Percentiles rank a stretch among this genome's conserved stretches.
These are phyloP conservation scores for Merluccius polli DNA, from an alignment of 2,797 vertebrate species.

Conservation along the genomic window DNA sequence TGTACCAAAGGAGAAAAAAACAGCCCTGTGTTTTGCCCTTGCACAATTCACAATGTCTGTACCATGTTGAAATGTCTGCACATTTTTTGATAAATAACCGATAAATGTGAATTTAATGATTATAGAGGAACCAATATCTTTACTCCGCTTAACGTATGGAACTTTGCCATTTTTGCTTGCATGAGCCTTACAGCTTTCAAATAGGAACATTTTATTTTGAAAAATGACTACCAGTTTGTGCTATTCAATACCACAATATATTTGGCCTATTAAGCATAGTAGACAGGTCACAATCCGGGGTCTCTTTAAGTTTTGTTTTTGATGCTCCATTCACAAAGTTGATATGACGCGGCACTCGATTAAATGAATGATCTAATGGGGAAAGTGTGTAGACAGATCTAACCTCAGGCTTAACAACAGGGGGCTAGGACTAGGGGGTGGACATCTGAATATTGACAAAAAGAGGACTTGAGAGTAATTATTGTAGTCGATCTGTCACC, in stretches of 20 bases:
- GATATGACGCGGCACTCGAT: neutral
- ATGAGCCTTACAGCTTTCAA: neutral
- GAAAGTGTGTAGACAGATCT: conserved; percentile 4
- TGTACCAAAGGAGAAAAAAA: conserved; percentile 11
- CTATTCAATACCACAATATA: neutral
- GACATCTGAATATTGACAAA: conserved; percentile 18
- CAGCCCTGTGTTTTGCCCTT: neutral
- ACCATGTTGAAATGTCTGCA: neutral
- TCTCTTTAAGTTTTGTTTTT: neutral
- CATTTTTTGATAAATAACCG: neutral
- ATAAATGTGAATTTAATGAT: neutral
- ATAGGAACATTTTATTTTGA: neutral
- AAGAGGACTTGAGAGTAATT: conserved; percentile 35
- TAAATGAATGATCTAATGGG: neutral
- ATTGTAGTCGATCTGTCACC: conserved; percentile 53
- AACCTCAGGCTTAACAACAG: conserved; percentile 22
- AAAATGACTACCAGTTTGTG: neutral
- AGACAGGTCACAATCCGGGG: neutral
- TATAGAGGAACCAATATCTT: neutral
- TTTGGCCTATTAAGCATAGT: neutral
- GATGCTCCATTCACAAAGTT: neutral
- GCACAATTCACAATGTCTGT: neutral
- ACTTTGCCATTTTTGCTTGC: neutral
- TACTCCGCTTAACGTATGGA: neutral
- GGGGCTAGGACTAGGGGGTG: conserved; percentile 9